Evolutionary conservation across 2,113 vertebrate genomes (phyloP).

Genomic region (Cynopterus brachyotis): DNA sequence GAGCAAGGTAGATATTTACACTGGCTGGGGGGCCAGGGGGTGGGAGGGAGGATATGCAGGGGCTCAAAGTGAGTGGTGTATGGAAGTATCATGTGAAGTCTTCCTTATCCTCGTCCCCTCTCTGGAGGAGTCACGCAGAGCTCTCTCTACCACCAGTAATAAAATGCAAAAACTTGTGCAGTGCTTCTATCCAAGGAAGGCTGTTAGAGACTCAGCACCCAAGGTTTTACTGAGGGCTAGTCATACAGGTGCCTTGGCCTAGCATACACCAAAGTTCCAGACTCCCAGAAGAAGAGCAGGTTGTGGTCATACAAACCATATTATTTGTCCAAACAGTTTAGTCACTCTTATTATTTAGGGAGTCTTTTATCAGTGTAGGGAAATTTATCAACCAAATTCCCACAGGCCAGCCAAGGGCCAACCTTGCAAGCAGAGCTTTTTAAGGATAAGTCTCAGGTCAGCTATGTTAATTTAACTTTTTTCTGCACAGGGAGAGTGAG

Average conservation of each 20-base stretch:
- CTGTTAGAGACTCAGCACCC: background rate
- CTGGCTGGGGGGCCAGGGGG: background rate
- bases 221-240: background rate
- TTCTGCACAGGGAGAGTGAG: background rate
- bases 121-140: background rate
- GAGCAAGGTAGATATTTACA: background rate
- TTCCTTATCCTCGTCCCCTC: background rate
- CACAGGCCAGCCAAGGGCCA: background rate
- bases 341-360: background rate
- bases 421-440: background rate
- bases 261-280: background rate
- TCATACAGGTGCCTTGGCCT: background rate
- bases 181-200: background rate
- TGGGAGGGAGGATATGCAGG: accelerated
- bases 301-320: background rate
- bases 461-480: background rate
- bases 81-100: background rate
- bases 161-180: background rate
- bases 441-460: background rate
- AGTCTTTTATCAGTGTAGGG: background rate
- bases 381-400: background rate
- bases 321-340: background rate
- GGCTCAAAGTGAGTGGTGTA: background rate
- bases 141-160: background rate
- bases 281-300: background rate